phyloP scores from a whole-genome alignment of 2,888 invertebrate species.

The Ophonus ardosiacus region DNA sequence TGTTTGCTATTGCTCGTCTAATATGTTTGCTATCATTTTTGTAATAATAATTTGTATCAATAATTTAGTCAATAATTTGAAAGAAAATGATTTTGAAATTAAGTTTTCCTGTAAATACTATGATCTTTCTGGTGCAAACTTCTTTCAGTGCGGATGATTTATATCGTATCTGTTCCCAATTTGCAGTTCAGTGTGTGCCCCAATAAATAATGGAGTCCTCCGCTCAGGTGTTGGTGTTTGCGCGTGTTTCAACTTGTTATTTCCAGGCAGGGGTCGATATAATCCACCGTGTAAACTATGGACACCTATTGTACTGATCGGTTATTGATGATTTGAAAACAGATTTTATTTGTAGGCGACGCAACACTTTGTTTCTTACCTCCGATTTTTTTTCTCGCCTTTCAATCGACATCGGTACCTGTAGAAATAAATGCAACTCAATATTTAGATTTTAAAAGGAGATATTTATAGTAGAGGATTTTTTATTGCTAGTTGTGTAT shows the following conservation, averaged over 20 bases:
- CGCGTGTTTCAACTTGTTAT: slow-evolving; percentile 52
- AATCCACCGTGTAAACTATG: slow-evolving; percentile 72
- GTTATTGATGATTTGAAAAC: slow-evolving; percentile 71
- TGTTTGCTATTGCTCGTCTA: too few species aligned
- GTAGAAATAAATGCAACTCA: not conserved
- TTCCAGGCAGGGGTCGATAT: slow-evolving; percentile 67
- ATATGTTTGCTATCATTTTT: too few species aligned
- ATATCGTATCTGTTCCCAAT: not conserved
- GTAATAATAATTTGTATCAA: too few species aligned
- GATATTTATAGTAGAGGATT: too few species aligned
- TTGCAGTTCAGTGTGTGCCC: not conserved
- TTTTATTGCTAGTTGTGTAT: too few species aligned
- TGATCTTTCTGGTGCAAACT: not conserved
- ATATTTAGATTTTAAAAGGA: not conserved
- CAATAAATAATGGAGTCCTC: slow-evolving; percentile 16
- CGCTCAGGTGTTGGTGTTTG: slow-evolving; percentile 35
- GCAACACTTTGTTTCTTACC: slow-evolving; percentile 37
- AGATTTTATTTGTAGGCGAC: slow-evolving; percentile 67
- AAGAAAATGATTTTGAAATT: too few species aligned
- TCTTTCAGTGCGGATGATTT: not conserved
- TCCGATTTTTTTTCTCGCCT: slow-evolving; percentile 25
- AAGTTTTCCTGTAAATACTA: too few species aligned
- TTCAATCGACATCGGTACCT: not conserved
- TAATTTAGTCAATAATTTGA: too few species aligned
- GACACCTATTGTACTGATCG: slow-evolving; percentile 71